phyloP scores from a whole-genome alignment of 23 tunicate genomes.

The Ascidia mentula region DNA sequence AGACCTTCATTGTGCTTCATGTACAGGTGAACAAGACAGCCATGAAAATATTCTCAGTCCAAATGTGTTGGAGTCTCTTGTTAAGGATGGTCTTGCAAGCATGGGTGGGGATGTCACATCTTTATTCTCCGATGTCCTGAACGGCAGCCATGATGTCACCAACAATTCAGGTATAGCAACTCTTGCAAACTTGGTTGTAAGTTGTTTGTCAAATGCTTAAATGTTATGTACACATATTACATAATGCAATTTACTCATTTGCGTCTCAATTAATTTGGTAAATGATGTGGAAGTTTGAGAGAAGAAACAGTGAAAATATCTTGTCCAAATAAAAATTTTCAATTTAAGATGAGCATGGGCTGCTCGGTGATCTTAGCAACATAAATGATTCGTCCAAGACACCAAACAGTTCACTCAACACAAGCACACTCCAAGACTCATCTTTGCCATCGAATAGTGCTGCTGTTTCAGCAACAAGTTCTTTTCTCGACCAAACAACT shows the following conservation, averaged over 20 bases:
- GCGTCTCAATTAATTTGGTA: not conserved
- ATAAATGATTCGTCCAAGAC: conserved; percentile 25
- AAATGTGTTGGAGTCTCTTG: conserved; percentile 65
- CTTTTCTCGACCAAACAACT: not conserved
- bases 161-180: not conserved
- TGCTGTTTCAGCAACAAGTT: not conserved
- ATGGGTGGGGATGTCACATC: conserved; percentile 81
- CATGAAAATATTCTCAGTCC: conserved; percentile 82
- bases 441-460: not conserved
- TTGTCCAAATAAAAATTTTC: not conserved
- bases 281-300: no score
- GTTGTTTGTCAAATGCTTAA: not conserved
- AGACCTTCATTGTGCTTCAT: not conserved
- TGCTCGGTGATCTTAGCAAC: conserved; percentile 24
- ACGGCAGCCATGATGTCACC: conserved; percentile 46
- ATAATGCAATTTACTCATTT: not conserved
- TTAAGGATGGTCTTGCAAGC: conserved; percentile 62
- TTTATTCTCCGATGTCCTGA: conserved; percentile 70
- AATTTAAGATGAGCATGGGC: conserved; percentile 19
- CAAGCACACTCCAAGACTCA: not conserved
- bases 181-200: not conserved
- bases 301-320: not conserved
- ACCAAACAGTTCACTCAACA: conserved; percentile 1
- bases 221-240: not conserved
- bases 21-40: conserved; percentile 37